Conservation (phyloP, 2,113 vertebrate genomes). For the Jaculus jaculus region DNA sequence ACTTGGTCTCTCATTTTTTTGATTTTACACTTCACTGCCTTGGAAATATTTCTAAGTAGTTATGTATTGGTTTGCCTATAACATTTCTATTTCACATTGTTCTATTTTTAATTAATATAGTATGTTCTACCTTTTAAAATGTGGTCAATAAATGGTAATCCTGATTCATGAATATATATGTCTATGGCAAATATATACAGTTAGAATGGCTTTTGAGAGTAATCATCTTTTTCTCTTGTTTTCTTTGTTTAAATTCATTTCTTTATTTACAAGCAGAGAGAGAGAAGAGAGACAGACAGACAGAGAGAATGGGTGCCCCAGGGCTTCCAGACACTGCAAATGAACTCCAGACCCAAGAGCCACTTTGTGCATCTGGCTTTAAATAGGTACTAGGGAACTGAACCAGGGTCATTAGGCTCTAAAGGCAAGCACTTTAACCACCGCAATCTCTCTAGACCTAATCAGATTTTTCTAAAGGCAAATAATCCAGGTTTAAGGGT, state of each 20-base stretch:
- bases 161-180: not conserved
- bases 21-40: not conserved
- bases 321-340: too few relatives aligned
- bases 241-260: too few relatives aligned
- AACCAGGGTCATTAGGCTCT: too few relatives aligned
- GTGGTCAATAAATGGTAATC: not conserved
- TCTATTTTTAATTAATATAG: not conserved
- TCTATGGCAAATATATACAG: not conserved
- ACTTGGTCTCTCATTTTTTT: not conserved
- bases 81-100: not conserved
- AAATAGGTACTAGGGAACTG: too few relatives aligned
- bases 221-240: not conserved
- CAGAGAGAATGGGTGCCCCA: too few relatives aligned
- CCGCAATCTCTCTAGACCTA: too few relatives aligned
- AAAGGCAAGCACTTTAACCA: too few relatives aligned
- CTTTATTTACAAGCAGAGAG: too few relatives aligned
- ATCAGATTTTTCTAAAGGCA: not conserved
- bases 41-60: conserved; percentile 34
- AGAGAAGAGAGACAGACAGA: too few relatives aligned
- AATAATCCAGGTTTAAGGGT: not conserved
- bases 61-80: not conserved
- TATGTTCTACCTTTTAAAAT: not conserved
- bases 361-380: too few relatives aligned
- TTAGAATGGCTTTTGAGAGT: not conserved
- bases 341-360: too few relatives aligned